phyloP scores from a whole-genome alignment of 2,888 invertebrate species.

The Acanthoscelides obtectus region DNA sequence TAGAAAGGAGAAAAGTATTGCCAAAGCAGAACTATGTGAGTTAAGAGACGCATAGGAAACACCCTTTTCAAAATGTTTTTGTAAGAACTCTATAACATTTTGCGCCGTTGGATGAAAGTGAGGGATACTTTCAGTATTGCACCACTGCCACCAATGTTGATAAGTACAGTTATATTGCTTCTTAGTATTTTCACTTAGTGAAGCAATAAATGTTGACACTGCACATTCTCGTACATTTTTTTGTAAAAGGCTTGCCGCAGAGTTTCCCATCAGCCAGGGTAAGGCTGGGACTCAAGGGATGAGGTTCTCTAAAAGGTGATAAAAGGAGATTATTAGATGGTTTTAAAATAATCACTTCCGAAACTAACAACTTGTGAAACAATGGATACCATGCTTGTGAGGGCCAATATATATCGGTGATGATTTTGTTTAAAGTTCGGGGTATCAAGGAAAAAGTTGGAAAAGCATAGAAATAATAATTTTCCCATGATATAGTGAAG shows the following conservation, averaged over 20 bases:
- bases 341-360: constrained; percentile 5
- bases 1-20: too few species aligned
- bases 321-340: background rate
- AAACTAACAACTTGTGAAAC: constrained; percentile 6
- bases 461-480: constrained; percentile 14
- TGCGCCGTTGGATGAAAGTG: too few species aligned
- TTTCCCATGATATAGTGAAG: constrained; percentile 13
- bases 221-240: too few species aligned
- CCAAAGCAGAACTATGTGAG: too few species aligned
- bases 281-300: background rate
- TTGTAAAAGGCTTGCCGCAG: background rate
- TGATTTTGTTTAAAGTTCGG: constrained; percentile 7
- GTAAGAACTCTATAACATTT: too few species aligned
- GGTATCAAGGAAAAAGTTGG: constrained; percentile 11
- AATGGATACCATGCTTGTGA: constrained; percentile 15
- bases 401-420: constrained; percentile 9
- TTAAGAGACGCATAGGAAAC: too few species aligned
- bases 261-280: background rate
- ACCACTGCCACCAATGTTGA: too few species aligned
- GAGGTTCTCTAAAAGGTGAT: background rate
- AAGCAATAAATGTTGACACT: too few species aligned
- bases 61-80: too few species aligned
- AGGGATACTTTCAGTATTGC: too few species aligned
- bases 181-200: too few species aligned
- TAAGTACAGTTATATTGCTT: too few species aligned